Conservation (phyloP, 2,797 vertebrate species). For the Brachymystax lenok region DNA sequence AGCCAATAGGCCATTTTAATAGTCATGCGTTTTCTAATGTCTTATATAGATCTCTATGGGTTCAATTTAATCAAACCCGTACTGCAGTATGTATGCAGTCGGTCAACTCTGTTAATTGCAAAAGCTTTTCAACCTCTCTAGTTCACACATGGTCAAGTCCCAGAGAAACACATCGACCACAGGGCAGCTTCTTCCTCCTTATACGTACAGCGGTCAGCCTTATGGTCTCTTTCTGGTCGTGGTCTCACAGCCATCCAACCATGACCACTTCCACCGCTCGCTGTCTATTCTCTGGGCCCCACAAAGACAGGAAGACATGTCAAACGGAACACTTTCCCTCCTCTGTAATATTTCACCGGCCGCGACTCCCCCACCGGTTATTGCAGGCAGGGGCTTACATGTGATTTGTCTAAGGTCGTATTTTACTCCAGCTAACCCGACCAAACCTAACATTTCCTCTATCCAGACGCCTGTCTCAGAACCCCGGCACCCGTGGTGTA, state of each 20-base stretch:
- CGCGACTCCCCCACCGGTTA: slow-evolving; percentile 17
- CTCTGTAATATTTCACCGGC: slow-evolving; percentile 61
- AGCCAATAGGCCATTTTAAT: no score
- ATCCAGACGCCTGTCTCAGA: slow-evolving; percentile 23
- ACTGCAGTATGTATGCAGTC: neutral
- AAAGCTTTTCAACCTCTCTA: no score
- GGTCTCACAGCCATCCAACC: slow-evolving; percentile 56
- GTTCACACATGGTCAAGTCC: neutral
- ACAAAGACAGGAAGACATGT: slow-evolving; percentile 55
- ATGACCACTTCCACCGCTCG: slow-evolving; percentile 59
- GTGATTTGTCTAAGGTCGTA: slow-evolving; percentile 55
- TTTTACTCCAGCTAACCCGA: slow-evolving; percentile 46
- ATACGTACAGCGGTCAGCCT: slow-evolving; percentile 38
- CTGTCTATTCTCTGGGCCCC: slow-evolving; percentile 62
- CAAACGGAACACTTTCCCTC: slow-evolving; percentile 52
- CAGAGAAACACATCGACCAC: neutral
- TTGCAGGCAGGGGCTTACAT: slow-evolving; percentile 38
- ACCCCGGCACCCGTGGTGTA: neutral
- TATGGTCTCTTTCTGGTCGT: slow-evolving; percentile 52
- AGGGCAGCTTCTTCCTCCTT: neutral
- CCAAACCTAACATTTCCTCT: slow-evolving; percentile 31
- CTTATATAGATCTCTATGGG: neutral
- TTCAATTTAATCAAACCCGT: neutral
- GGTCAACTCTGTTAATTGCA: neutral
- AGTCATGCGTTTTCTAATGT: neutral